phyloP scores from a whole-genome alignment of 2,113 vertebrate species.

The Pseudopipra pipra region DNA sequence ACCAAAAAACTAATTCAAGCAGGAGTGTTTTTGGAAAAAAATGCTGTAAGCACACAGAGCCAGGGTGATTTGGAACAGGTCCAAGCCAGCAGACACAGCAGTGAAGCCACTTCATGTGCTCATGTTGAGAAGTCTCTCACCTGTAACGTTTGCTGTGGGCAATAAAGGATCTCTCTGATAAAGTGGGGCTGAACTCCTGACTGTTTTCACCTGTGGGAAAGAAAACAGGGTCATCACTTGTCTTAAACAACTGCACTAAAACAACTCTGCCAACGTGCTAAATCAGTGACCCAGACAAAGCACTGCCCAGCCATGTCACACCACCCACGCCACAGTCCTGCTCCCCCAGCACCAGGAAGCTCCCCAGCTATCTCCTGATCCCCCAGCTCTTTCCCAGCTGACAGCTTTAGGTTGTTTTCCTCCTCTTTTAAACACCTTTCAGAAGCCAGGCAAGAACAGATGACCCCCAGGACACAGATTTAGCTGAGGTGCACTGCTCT shows the following conservation, averaged over 20 bases:
- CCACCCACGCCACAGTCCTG: not conserved
- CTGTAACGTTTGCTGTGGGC: constrained; percentile 79
- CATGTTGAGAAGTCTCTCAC: constrained; percentile 46
- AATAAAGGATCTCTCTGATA: constrained; percentile 77
- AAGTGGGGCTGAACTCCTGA: constrained; percentile 93
- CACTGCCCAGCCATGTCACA: not conserved
- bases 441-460: not conserved
- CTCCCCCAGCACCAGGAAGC: not conserved
- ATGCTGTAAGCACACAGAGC: not conserved
- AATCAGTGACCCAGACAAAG: not conserved
- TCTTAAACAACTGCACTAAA: not conserved
- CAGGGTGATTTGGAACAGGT: not conserved
- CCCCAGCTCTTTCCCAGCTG: not conserved
- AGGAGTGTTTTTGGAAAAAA: not conserved
- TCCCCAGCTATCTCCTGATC: not conserved
- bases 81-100: not conserved
- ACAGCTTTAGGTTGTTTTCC: not conserved
- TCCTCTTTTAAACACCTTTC: not conserved
- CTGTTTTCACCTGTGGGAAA: constrained; percentile 87
- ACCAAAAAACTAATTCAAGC: not conserved
- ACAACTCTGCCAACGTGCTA: not conserved
- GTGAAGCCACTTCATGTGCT: not conserved
- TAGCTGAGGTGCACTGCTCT: not conserved
- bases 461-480: not conserved
- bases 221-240: not conserved